A percentile compares a stretch with the other conserved stretches of the same genome.
Conservation (phyloP, 64 coral and sea anemone species). For the Dendronephthya gigantea region DNA sequence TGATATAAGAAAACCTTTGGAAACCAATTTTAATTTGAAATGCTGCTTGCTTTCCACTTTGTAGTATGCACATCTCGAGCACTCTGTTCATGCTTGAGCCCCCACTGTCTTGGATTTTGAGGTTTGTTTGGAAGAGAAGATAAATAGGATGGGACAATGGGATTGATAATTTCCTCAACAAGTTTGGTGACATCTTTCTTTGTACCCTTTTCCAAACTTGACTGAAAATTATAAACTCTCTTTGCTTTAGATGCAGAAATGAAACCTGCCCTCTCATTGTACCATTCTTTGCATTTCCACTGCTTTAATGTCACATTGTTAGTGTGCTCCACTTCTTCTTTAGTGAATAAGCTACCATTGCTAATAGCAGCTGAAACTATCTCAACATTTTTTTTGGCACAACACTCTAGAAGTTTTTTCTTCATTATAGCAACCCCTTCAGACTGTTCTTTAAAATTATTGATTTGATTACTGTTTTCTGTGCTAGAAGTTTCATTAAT, state of each 20-base stretch:
- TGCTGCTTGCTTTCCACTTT: not conserved
- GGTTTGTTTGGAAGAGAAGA: not conserved
- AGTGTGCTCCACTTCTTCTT: not conserved
- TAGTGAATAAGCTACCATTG: not conserved
- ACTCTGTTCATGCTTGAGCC: not conserved
- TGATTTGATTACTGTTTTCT: no score
- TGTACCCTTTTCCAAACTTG: not conserved
- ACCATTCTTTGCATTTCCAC: not conserved
- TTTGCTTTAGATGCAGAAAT: conserved; percentile 3
- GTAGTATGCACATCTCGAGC: not conserved
- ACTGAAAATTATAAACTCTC: not conserved
- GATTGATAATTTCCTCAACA: not conserved
- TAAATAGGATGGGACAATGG: not conserved
- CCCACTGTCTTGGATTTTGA: not conserved
- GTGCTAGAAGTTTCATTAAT: no score
- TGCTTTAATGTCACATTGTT: not conserved
- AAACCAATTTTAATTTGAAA: not conserved
- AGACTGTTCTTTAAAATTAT: no score
- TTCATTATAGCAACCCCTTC: no score
- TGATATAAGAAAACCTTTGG: not conserved
- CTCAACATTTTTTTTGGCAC: not conserved
- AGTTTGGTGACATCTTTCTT: not conserved
- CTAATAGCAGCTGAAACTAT: not conserved
- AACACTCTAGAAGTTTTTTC: no score
- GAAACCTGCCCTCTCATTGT: not conserved